Evolutionary conservation across 1,140 invertebrate species (phyloP).

Genomic region (Drosophila kikkawai): DNA sequence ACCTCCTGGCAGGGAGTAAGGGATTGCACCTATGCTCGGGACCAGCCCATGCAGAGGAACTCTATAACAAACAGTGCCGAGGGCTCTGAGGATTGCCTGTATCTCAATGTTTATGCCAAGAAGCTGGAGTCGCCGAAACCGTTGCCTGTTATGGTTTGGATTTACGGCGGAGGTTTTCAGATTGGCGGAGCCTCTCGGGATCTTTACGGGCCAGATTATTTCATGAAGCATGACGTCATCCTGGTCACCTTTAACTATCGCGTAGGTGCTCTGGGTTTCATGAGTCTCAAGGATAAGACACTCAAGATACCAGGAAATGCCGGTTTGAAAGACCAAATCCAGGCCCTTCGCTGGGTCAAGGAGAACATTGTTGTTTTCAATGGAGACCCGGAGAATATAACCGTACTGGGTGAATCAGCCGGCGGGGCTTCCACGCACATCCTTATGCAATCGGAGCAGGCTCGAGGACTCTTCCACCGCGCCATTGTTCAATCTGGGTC

Average conservation of each 20-base stretch:
- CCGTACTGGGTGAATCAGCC: slow-evolving; percentile 82
- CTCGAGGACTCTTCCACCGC: slow-evolving; percentile 86
- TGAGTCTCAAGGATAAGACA: slow-evolving; percentile 75
- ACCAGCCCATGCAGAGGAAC: slow-evolving; percentile 67
- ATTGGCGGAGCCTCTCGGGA: slow-evolving; percentile 85
- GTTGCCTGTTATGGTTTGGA: slow-evolving; percentile 89
- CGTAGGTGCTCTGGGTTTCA: slow-evolving; percentile 86
- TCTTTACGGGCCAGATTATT: slow-evolving; percentile 87
- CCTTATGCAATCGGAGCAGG: slow-evolving; percentile 70
- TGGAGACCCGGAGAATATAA: slow-evolving; percentile 80
- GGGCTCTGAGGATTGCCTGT: slow-evolving; percentile 75
- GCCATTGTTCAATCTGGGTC: slow-evolving; percentile 87
- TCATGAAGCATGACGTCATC: slow-evolving; percentile 88
- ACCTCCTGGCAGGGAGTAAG: slow-evolving; percentile 86
- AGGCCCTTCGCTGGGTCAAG: slow-evolving; percentile 84
- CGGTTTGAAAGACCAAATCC: slow-evolving; percentile 85
- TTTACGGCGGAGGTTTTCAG: slow-evolving; percentile 89
- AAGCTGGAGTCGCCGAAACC: slow-evolving; percentile 57
- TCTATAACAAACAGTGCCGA: slow-evolving; percentile 28
- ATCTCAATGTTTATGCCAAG: slow-evolving; percentile 76
- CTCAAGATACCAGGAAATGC: slow-evolving; percentile 79
- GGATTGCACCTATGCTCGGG: slow-evolving; percentile 75
- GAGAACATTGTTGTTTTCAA: slow-evolving; percentile 78
- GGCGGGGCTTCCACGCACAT: slow-evolving; percentile 71
- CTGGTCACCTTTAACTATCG: slow-evolving; percentile 91